These are phyloP conservation scores for Anthopleura xanthogrammica DNA, from an alignment of 92 coral and sea anemone genomes.

Conservation along the genomic window DNA sequence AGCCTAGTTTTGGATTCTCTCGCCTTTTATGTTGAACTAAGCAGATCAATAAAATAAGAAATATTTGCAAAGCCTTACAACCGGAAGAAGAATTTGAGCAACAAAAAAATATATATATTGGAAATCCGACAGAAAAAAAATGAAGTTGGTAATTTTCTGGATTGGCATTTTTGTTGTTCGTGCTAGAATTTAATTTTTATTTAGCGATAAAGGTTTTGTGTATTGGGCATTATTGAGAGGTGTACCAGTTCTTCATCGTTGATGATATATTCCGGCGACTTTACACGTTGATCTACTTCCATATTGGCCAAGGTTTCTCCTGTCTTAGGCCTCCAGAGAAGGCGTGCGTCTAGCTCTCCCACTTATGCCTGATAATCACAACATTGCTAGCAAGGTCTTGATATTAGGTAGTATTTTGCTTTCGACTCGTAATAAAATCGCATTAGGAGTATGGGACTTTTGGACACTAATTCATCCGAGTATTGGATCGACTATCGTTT, in stretches of 20 bases:
- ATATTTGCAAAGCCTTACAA: neutral
- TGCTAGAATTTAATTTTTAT: too few species aligned
- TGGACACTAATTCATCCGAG: conserved; percentile 1
- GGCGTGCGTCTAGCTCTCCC: neutral
- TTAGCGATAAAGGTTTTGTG: too few species aligned
- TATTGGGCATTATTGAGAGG: too few species aligned
- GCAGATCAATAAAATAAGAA: neutral
- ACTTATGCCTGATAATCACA: neutral
- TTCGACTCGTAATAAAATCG: conserved; percentile 1
- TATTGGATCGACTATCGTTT: neutral
- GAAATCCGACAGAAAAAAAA: neutral
- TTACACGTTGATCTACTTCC: neutral
- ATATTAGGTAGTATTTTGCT: neutral
- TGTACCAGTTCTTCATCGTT: neutral
- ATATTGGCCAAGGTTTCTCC: conserved; percentile 1
- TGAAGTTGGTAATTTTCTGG: neutral
- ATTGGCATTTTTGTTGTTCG: too few species aligned
- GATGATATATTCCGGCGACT: too few species aligned
- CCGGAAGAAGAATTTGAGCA: neutral
- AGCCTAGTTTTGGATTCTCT: neutral
- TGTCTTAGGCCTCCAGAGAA: neutral
- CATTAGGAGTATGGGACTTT: conserved; percentile 25
- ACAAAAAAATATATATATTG: neutral
- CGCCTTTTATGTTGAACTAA: neutral
- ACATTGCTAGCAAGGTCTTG: neutral